phyloP scores from a whole-genome alignment of 2,113 vertebrate species.

The Dicentrarchus labrax region DNA sequence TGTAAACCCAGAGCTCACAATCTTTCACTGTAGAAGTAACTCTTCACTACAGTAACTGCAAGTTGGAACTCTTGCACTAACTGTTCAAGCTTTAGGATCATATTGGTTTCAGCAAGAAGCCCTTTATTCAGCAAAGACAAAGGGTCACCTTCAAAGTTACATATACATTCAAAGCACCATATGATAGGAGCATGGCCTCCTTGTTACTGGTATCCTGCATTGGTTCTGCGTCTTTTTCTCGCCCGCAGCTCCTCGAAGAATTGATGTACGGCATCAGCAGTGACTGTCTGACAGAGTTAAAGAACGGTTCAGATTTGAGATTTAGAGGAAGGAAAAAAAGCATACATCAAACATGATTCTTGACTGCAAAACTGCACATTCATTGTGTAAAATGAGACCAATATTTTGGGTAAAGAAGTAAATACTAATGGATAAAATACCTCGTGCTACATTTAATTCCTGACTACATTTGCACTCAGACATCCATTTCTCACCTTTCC shows the following conservation, averaged over 20 bases:
- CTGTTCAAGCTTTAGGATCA: constrained; percentile 41
- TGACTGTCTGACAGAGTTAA: constrained; percentile 87
- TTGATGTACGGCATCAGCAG: constrained; percentile 90
- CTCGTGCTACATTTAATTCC: background rate
- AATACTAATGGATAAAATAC: background rate
- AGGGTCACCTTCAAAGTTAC: background rate
- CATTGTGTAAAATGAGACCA: background rate
- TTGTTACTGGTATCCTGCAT: constrained; percentile 62
- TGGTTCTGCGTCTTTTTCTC: constrained; percentile 87
- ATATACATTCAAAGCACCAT: constrained; percentile 28
- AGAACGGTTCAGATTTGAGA: background rate
- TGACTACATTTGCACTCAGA: background rate
- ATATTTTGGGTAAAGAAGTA: background rate
- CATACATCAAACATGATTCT: background rate
- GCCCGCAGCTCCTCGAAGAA: constrained; percentile 94
- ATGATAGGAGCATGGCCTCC: constrained; percentile 12
- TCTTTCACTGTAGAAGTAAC: background rate
- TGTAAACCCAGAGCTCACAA: background rate
- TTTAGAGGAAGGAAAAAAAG: background rate
- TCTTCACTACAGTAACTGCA: background rate
- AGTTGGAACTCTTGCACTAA: constrained; percentile 17
- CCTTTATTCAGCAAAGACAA: constrained; percentile 28
- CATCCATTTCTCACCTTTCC: constrained; percentile 88
- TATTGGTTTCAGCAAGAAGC: constrained; percentile 41
- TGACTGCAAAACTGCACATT: background rate